Conservation (phyloP, 2,888 invertebrate genomes). For the Ormyrus rosae region DNA sequence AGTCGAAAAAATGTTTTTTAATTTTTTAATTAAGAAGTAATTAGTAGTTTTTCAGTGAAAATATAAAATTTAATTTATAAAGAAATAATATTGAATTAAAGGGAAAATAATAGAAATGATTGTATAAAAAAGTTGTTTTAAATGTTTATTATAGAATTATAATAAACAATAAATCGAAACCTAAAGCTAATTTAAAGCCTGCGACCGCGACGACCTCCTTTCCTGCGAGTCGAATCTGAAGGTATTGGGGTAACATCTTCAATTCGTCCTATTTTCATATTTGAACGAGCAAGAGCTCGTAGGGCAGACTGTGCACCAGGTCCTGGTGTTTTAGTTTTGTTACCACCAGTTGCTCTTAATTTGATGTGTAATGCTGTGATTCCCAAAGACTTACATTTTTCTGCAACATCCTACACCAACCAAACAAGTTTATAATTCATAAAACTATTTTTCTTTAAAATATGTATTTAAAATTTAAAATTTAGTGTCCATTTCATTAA, state of each 20-base stretch:
- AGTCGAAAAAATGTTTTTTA: too few relatives aligned
- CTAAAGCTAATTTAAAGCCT: conserved; percentile 87
- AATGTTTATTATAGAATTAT: conserved; percentile 63
- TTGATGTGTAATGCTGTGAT: conserved; percentile 99
- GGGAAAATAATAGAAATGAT: conserved; percentile 52
- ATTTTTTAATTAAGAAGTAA: too few relatives aligned
- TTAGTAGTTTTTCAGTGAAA: too few relatives aligned
- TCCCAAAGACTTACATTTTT: conserved; percentile 97
- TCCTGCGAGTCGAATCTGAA: conserved; percentile 98
- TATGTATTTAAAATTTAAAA: neutral
- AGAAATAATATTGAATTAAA: too few relatives aligned
- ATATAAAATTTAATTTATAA: neutral
- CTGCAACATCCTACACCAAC: conserved; percentile 92
- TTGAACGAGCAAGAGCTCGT: conserved; percentile 97
- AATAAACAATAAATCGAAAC: conserved; percentile 47
- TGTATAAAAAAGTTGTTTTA: conserved; percentile 58
- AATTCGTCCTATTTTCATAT: conserved; percentile 99
- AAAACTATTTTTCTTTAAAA: neutral
- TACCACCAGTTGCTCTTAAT: conserved; percentile 98
- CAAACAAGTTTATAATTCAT: conserved; percentile 30
- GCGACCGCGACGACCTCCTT: conserved; percentile 99
- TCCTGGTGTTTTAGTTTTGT: conserved; percentile 98
- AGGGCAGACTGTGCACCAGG: conserved; percentile 99
- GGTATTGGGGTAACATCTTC: conserved; percentile 99
- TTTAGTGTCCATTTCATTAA: conserved; percentile 46